Evolutionary conservation across 2,113 vertebrate species (phyloP), one percentile per base, ranked within the genome.

Genomic region (Phalacrocorax brasilianus): DNA sequence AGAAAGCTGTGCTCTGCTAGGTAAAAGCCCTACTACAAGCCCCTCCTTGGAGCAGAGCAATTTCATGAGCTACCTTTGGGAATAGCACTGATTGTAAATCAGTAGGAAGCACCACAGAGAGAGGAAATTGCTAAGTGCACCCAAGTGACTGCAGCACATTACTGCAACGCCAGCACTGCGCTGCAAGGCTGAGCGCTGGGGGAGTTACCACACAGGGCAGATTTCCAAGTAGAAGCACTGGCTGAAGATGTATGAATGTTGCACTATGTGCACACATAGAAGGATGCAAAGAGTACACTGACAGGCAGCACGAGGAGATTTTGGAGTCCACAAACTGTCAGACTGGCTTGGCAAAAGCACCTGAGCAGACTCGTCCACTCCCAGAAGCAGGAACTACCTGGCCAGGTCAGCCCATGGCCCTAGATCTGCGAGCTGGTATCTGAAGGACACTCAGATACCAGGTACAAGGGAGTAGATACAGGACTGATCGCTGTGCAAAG

Each of bases 401-500:
- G 17, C 12, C 14, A 72, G 35, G 35, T 56, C 66, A 71, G 50
- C 38, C 47, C 33, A 49, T 23, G 26, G 49, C 26, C 27, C 55
- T 50, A 23, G 15, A 15, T 56, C 30, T 44, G 40, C 4, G 16
- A 44, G 42, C 2, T 56, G 55, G 18, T 49, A 9, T 44, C 70
- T 92, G 49, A 11, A 71, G 38, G 58, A 52, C 11, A 7, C 16
- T 58, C 58, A 38, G 38, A 38, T 38, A 38, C 38, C 38, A 38
- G 38, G 10, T 38, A 38, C 38, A 38, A 84, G 58, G 24, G n/a
- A 74, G 12, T 1, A 27, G 35, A n/a, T 44, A 18, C 5, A 26
- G 53, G 18, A 35, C 0, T 55, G 20, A 68, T 55, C 21, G 13
- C 8, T 0, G 1, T 12, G 35, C 50, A 71, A 19, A 71, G 30